These are phyloP conservation scores for Microcebus murinus DNA, from an alignment of 2,113 vertebrate species.

Conservation along the genomic window DNA sequence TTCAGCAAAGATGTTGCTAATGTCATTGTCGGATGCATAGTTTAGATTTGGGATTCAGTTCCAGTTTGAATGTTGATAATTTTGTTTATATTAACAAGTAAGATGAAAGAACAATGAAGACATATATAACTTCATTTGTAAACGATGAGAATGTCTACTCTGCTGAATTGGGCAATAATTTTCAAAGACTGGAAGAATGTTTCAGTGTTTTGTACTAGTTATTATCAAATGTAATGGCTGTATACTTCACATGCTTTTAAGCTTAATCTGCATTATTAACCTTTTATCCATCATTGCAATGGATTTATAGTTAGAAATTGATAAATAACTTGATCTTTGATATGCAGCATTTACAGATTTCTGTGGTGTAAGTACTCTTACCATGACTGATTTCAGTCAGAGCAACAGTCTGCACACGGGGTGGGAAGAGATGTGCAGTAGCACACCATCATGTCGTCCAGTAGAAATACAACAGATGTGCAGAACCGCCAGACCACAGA, in stretches of 20 bases:
- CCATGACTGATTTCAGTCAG: accelerated
- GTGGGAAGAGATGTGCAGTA: not conserved
- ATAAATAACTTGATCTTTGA: not conserved
- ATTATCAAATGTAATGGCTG: not conserved
- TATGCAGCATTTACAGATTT: not conserved
- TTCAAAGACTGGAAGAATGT: not conserved
- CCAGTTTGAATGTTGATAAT: not conserved
- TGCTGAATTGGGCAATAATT: not conserved
- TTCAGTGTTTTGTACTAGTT: not conserved
- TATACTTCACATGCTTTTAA: not conserved
- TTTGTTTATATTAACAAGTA: not conserved
- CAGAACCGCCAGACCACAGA: not conserved
- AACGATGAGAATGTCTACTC: not conserved
- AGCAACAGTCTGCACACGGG: accelerated
- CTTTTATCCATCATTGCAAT: not conserved
- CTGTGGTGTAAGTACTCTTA: accelerated
- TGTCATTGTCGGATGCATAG: not conserved
- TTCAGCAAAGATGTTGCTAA: not conserved
- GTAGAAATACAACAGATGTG: accelerated
- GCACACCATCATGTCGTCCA: no score
- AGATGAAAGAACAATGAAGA: not conserved
- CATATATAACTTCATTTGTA: not conserved
- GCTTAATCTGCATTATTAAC: not conserved
- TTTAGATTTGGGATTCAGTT: not conserved
- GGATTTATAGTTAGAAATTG: not conserved